Percentiles rank a stretch among this genome's conserved stretches.
phyloP scores from a whole-genome alignment of 1,140 invertebrate species.

The Drosophila lacertosa region DNA sequence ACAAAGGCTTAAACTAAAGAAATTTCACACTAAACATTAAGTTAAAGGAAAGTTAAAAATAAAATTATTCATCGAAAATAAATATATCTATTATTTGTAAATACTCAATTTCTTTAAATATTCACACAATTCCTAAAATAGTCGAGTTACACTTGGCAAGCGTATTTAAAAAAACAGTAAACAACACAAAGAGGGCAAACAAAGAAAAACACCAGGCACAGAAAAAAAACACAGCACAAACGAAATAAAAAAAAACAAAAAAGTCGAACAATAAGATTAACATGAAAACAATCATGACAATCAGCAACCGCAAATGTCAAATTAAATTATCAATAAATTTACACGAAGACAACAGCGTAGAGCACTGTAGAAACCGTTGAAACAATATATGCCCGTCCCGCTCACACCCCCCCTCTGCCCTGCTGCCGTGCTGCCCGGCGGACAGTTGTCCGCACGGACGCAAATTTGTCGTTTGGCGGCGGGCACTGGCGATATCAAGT shows the following conservation, averaged over 20 bases:
- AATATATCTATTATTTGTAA: not conserved
- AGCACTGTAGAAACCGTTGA: slow-evolving; percentile 4
- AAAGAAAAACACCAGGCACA: slow-evolving; percentile 29
- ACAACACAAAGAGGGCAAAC: slow-evolving; percentile 37
- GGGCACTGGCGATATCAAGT: slow-evolving; percentile 68
- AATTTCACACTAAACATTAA: no score
- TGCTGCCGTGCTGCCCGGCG: not conserved
- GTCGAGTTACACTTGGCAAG: not conserved
- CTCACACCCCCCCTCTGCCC: not conserved
- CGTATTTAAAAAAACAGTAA: slow-evolving; percentile 18
- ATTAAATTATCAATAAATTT: slow-evolving; percentile 84
- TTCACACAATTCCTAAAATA: slow-evolving; percentile 27
- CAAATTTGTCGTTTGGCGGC: slow-evolving; percentile 60
- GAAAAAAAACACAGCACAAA: slow-evolving; percentile 30
- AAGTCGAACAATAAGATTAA: slow-evolving; percentile 73
- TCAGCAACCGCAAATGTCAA: slow-evolving; percentile 83
- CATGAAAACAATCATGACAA: slow-evolving; percentile 83
- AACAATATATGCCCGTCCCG: not conserved
- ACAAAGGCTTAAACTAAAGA: no score
- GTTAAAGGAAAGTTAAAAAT: no score
- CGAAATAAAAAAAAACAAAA: slow-evolving; percentile 18
- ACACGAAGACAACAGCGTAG: slow-evolving; percentile 40
- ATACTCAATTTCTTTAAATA: not conserved
- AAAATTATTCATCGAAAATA: not conserved
- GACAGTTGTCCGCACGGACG: slow-evolving; percentile 43